Evolutionary conservation across 2,888 invertebrate genomes (phyloP).

Genomic region (Leptopilina syphax): DNA sequence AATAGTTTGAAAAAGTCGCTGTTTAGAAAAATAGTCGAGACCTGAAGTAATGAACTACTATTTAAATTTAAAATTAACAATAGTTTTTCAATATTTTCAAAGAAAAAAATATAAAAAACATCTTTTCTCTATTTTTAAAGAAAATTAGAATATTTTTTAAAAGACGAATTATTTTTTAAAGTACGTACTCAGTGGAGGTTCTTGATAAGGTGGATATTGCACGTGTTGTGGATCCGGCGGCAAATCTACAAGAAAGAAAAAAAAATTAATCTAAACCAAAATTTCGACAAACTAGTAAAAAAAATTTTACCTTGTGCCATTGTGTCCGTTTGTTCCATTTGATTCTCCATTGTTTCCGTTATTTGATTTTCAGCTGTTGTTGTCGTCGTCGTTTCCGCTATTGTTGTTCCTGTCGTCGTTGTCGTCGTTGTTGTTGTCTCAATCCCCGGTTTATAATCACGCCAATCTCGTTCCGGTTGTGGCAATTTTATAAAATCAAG

Average conservation of each 20-base stretch:
- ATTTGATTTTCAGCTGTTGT: neutral
- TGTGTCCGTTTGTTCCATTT: conserved; percentile 24
- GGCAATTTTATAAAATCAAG: conserved; percentile 54
- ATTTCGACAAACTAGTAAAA: neutral
- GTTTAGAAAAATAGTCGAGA: too few species aligned
- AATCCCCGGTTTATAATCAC: conserved; percentile 40
- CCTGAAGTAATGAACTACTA: too few species aligned
- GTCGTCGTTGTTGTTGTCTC: neutral
- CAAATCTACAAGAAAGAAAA: conserved; percentile 54
- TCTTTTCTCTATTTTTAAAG: too few species aligned
- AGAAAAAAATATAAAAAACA: too few species aligned
- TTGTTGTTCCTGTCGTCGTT: neutral
- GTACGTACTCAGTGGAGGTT: conserved; percentile 63
- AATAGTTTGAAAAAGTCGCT: too few species aligned
- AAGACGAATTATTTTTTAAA: conserved; percentile 1
- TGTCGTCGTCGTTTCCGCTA: neutral
- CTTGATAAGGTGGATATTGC: conserved; percentile 62
- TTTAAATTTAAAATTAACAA: too few species aligned
- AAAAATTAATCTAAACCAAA: neutral
- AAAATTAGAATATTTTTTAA: too few species aligned
- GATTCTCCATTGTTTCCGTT: neutral
- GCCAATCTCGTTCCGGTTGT: conserved; percentile 42
- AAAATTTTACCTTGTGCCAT: conserved; percentile 3
- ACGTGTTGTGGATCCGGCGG: conserved; percentile 62
- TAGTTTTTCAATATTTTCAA: too few species aligned